A percentile compares a stretch with the other conserved stretches of the same genome.
Conservation (phyloP, 2,888 invertebrate genomes). For the Acleris holmiana region DNA sequence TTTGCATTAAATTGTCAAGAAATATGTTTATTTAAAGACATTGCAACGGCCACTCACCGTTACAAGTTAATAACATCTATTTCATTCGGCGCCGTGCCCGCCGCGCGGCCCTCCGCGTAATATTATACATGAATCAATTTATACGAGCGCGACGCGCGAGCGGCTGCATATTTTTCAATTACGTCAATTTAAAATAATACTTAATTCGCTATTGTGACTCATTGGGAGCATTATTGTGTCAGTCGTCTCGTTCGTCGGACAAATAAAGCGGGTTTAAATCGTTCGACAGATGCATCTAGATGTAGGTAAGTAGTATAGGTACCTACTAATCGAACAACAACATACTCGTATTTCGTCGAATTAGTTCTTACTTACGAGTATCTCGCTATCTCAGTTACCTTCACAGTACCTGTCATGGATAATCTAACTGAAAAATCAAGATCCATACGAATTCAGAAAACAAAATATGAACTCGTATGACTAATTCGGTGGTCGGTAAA, state of each 20-base stretch:
- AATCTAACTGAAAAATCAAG: too few relatives aligned
- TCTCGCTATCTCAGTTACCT: too few relatives aligned
- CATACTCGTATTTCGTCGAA: too few relatives aligned
- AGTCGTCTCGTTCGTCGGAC: conserved; percentile 56
- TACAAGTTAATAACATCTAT: conserved; percentile 44
- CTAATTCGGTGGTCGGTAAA: not conserved
- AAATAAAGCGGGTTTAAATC: conserved; percentile 53
- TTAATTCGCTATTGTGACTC: conserved; percentile 83
- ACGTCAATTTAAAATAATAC: conserved; percentile 85
- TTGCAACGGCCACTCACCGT: too few relatives aligned
- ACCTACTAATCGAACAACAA: too few relatives aligned
- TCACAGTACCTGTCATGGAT: too few relatives aligned
- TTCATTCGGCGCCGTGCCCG: conserved; percentile 65
- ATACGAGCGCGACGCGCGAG: conserved; percentile 72
- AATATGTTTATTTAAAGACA: too few relatives aligned
- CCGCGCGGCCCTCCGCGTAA: conserved; percentile 61
- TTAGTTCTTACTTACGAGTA: too few relatives aligned
- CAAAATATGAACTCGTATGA: too few relatives aligned
- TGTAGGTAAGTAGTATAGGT: too few relatives aligned
- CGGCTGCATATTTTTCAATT: conserved; percentile 84
- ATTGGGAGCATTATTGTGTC: conserved; percentile 76
- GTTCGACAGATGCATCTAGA: conserved; percentile 31
- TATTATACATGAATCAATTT: conserved; percentile 82
- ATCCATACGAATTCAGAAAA: too few relatives aligned
- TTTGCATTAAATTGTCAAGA: too few relatives aligned